A percentile compares a stretch with the other conserved stretches of the same genome.
These are phyloP conservation scores for Myathropa florea DNA, from an alignment of 2,888 invertebrate genomes.

Conservation along the genomic window DNA sequence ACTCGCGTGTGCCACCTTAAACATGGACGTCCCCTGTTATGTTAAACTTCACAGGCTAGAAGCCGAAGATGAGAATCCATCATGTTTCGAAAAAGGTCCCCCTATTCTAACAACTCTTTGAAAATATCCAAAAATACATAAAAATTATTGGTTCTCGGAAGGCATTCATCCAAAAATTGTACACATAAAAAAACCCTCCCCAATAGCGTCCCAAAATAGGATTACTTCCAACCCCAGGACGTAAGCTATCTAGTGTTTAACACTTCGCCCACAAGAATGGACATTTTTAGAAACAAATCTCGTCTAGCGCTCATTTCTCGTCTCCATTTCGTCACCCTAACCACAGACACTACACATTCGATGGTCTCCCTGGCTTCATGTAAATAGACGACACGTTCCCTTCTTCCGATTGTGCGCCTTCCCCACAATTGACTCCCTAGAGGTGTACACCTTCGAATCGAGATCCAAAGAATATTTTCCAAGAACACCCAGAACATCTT, in stretches of 20 bases:
- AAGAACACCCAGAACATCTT: constrained; percentile 23
- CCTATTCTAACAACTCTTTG: neutral
- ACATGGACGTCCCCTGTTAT: too few species aligned
- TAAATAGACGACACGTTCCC: neutral
- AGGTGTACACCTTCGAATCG: neutral
- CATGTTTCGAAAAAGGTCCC: neutral
- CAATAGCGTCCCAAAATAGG: constrained; percentile 18
- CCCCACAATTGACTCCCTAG: neutral
- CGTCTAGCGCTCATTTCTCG: neutral
- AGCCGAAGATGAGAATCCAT: neutral
- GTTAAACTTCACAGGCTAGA: too few species aligned
- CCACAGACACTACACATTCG: constrained; percentile 49
- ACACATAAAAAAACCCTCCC: neutral
- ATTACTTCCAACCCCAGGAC: constrained; percentile 26
- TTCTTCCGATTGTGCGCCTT: neutral
- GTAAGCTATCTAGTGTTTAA: constrained; percentile 33
- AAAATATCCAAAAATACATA: neutral
- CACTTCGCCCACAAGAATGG: constrained; percentile 45
- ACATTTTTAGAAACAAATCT: constrained; percentile 32
- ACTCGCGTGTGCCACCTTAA: too few species aligned
- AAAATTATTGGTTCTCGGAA: neutral
- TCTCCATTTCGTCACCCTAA: constrained; percentile 41
- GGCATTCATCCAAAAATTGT: neutral
- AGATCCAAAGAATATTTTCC: neutral
- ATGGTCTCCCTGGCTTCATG: neutral